Conservation (phyloP, 1,140 invertebrate species). For the Zaprionus africanus region DNA sequence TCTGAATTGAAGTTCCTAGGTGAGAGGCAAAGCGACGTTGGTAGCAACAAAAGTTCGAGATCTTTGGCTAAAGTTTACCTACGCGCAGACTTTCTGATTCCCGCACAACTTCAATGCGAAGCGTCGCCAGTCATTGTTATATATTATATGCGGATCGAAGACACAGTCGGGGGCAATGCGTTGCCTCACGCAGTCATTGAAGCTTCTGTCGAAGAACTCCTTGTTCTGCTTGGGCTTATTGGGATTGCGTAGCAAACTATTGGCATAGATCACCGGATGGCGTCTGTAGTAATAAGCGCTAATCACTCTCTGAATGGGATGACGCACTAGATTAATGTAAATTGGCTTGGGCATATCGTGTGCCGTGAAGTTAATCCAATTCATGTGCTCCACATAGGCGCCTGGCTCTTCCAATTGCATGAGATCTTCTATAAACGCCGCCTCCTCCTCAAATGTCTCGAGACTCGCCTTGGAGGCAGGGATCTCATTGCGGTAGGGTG, state of each 20-base stretch:
- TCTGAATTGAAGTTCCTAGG: slow-evolving; percentile 92
- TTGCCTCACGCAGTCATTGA: slow-evolving; percentile 93
- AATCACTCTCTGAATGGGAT: slow-evolving; percentile 94
- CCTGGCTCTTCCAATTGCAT: slow-evolving; percentile 65
- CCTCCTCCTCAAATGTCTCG: slow-evolving; percentile 87
- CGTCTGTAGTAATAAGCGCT: slow-evolving; percentile 94
- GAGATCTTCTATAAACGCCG: slow-evolving; percentile 84
- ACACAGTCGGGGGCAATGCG: slow-evolving; percentile 90
- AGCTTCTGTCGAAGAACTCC: slow-evolving; percentile 94
- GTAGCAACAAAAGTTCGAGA: background rate
- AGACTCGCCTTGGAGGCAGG: background rate
- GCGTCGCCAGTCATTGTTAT: slow-evolving; percentile 90
- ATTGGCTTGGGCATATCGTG: slow-evolving; percentile 91
- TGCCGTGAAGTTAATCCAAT: slow-evolving; percentile 87
- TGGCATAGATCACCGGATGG: slow-evolving; percentile 85
- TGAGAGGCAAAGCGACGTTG: slow-evolving; percentile 23
- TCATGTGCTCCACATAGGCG: slow-evolving; percentile 71
- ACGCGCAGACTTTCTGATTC: slow-evolving; percentile 85
- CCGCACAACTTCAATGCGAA: slow-evolving; percentile 95
- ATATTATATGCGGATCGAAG: slow-evolving; percentile 88
- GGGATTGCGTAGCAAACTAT: slow-evolving; percentile 91
- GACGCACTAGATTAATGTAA: slow-evolving; percentile 94
- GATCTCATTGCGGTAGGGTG: slow-evolving; percentile 49
- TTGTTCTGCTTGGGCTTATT: slow-evolving; percentile 91
- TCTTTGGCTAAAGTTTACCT: slow-evolving; percentile 41